A percentile compares a stretch with the other conserved stretches of the same genome.
Evolutionary conservation across 2,113 vertebrate species (phyloP).

Genomic region (Phycodurus eques): DNA sequence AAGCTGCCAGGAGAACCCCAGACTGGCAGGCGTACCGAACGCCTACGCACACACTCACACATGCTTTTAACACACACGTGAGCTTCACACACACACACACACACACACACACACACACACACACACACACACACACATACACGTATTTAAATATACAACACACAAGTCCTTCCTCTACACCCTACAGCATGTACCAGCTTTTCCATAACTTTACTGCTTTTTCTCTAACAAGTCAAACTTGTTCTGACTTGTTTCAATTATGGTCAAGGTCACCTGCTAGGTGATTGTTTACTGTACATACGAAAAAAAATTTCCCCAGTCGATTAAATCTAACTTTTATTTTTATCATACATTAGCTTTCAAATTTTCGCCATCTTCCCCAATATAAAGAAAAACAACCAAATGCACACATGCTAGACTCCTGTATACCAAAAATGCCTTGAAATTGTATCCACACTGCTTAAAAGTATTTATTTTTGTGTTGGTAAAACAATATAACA

Average conservation of each 20-base stretch:
- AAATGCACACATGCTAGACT: too few relatives aligned
- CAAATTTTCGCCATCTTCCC: too few relatives aligned
- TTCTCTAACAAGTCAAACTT: slow-evolving; percentile 3
- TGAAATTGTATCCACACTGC: too few relatives aligned
- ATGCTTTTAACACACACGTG: slow-evolving; percentile 50
- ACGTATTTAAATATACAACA: slow-evolving; percentile 7
- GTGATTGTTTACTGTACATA: background rate
- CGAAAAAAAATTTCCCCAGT: background rate
- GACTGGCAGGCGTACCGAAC: slow-evolving; percentile 68
- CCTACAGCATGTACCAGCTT: slow-evolving; percentile 30
- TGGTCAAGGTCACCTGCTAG: background rate
- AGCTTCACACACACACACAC: slow-evolving; percentile 25
- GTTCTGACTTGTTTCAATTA: background rate
- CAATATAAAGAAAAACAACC: too few relatives aligned
- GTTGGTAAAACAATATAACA: too few relatives aligned
- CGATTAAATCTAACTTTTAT: too few relatives aligned
- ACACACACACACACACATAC: slow-evolving; percentile 35
- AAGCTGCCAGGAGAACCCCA: slow-evolving; percentile 69
- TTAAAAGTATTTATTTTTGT: too few relatives aligned
- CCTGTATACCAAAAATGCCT: too few relatives aligned
- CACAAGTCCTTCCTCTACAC: slow-evolving; percentile 13
- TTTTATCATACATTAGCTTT: too few relatives aligned
- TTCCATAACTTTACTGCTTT: slow-evolving; percentile 49
- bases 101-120: slow-evolving; percentile 37
- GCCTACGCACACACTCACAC: slow-evolving; percentile 48